Evolutionary conservation across 2,113 vertebrate species (phyloP), one percentile per base, ranked within the genome.

Genomic region (Megaleporinus macrocephalus): DNA sequence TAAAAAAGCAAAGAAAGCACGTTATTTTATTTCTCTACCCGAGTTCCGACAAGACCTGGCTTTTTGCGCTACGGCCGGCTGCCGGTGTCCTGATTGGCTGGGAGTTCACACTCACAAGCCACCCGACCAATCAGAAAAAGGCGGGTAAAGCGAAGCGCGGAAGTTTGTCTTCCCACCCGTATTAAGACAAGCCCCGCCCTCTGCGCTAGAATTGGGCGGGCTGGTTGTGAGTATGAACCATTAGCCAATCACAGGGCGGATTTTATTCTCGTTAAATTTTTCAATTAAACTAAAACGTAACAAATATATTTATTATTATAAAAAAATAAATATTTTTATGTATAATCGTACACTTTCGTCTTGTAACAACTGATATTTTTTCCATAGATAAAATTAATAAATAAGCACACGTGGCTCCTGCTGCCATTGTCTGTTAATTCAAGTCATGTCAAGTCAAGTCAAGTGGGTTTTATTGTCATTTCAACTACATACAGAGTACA

Each of bases 1-100:
- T 81, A 29, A 41, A 85, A 57, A 57, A 57, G 18, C 53, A 22
- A 51, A 57, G 18, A 57, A 57, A 57, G 53, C 6, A 13, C 53
- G 18, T 57, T 57, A 57, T 57, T 57, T 57, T 57, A 57, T 57
- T 57, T n/a, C 53, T n/a, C 22, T 20, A 7, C 53, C 20, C 18
- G 53, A 4, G 0, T 57, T 57, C 18, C 53, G 53, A 22, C 53
- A n/a, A 0, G 53, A n/a, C 53, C 53, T 20, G 18, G 20, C 53
- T 57, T 57, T 20, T 7, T 57, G 53, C 51, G 51, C 51, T 53
- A 53, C 51, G 51, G 2, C 14, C 5, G 51, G 51, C 51, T 53
- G 14, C 5, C 7, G 3, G 14, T 18, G 53, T 22, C 5, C 6
- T n/a, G 53, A 57, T 57, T 57, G 53, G 53, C 53, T 57, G 53